Evolutionary conservation across 2,888 invertebrate species (phyloP), one percentile per base, ranked within the genome.

Genomic region (Drosophila colorata): DNA sequence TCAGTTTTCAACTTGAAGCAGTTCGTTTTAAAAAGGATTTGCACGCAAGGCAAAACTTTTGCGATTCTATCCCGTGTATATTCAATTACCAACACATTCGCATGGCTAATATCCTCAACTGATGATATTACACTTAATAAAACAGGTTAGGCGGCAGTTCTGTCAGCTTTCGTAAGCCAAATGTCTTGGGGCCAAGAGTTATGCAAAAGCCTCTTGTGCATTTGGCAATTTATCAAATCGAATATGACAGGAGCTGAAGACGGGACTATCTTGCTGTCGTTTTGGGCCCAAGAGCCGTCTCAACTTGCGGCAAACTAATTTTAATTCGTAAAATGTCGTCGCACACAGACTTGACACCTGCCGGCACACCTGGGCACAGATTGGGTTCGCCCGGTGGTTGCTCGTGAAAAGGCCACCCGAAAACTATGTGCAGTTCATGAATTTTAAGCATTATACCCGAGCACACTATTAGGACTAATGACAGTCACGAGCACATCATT

Each of bases 401-500:
- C 43, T 28, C 48, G 41, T 20, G 38, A 64, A 53, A 65, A 65
- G 58, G 43, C n/a, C 51, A 64, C 16, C 60, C 40, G 28, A 53
- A 68, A 78, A 84, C 68, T 71, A 74, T 65, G 46, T 68, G 60
- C 60, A 58, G 53, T 55, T 58, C 76, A 87, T 82, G 82, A 85
- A 87, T 87, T 79, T 87, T 73, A 79, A 82, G 85, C 66, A 66
- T 70, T 60, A 43, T 51, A 58, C 60, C 58, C 40, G 20, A 48
- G 44, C 69, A 71, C 75, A 71, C 75, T 71, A 71, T 77, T 77
- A 58, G 78, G 67, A 37, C 73, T 78, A 79, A 75, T 75, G 80
- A 78, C 61, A 73, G 79, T 70, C 80, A 82, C 72, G 82, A 74
- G 85, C 66, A 64, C 74, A 79, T 79, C 87, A 69, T 84, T 84